Percentiles rank a stretch among this genome's conserved stretches.
phyloP scores from a whole-genome alignment of 2,888 invertebrate species.

The Bhutanitis thaidina region DNA sequence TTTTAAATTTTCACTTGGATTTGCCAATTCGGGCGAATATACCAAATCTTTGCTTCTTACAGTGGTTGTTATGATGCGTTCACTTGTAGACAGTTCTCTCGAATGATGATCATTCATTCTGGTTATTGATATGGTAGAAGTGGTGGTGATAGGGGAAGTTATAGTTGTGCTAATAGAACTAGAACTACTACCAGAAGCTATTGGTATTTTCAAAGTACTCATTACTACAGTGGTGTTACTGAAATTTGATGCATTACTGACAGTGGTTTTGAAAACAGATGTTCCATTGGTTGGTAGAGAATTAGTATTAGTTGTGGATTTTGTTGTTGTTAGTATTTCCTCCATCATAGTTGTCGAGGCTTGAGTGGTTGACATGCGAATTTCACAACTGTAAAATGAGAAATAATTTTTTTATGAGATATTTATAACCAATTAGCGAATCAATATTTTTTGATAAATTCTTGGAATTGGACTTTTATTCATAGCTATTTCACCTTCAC shows the following conservation, averaged over 20 bases:
- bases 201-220: conserved; percentile 29
- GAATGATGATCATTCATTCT: conserved; percentile 11
- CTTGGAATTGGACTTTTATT: too few relatives aligned
- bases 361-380: conserved; percentile 51
- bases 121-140: conserved; percentile 20
- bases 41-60: neutral
- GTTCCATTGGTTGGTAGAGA: conserved; percentile 30
- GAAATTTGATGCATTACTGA: conserved; percentile 11
- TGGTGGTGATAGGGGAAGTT: conserved; percentile 21
- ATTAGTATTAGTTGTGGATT: conserved; percentile 36
- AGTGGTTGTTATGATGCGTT: neutral
- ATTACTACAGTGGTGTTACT: conserved; percentile 23
- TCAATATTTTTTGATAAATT: too few relatives aligned
- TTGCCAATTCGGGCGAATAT: neutral
- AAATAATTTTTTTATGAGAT: neutral
- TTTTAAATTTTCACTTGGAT: conserved; percentile 1
- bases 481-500: too few relatives aligned
- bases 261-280: conserved; percentile 3
- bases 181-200: conserved; percentile 18
- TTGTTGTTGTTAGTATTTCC: conserved; percentile 60
- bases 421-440: too few relatives aligned
- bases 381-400: conserved; percentile 64
- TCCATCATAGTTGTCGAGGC: conserved; percentile 46
- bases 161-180: conserved; percentile 18
- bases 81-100: neutral